Conservation (phyloP, 1,140 invertebrate genomes). For the Scaptodrosophila lebanonensis region DNA sequence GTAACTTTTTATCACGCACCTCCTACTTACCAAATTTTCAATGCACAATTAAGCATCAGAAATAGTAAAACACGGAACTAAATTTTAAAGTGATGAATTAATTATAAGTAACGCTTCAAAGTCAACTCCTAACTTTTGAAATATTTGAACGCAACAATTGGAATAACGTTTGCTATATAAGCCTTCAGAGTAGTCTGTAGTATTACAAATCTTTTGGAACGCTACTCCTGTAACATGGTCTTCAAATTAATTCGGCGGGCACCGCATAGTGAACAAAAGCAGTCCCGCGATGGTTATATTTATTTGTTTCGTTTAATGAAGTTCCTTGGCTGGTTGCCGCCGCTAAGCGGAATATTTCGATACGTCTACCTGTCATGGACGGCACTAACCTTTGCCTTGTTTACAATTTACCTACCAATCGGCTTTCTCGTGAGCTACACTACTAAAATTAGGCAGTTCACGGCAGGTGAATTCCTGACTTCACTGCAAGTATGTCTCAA, state of each 20-base stretch:
- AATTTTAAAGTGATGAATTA: constrained; percentile 65
- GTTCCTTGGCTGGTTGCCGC: constrained; percentile 53
- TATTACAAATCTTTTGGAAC: not conserved
- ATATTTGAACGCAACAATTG: constrained; percentile 38
- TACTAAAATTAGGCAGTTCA: constrained; percentile 42
- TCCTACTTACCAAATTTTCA: not conserved
- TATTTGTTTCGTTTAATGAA: constrained; percentile 55
- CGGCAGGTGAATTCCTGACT: constrained; percentile 56
- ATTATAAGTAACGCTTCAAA: constrained; percentile 35
- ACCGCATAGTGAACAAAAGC: constrained; percentile 35
- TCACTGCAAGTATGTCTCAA: constrained; percentile 58
- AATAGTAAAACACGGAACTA: constrained; percentile 34
- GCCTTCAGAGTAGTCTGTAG: too few relatives aligned
- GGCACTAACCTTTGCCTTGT: constrained; percentile 42
- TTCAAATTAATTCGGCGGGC: constrained; percentile 47
- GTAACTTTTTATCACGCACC: not conserved
- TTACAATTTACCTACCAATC: constrained; percentile 40
- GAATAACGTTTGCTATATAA: constrained; percentile 40
- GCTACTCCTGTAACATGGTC: too few relatives aligned
- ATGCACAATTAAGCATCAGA: too few relatives aligned
- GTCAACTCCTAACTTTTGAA: constrained; percentile 47
- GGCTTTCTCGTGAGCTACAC: constrained; percentile 52
- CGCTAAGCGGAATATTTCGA: constrained; percentile 31
- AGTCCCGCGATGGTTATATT: constrained; percentile 47
- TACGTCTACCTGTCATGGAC: constrained; percentile 55